phyloP scores from a whole-genome alignment of 2,113 vertebrate genomes.

The Collichthys lucidus region DNA sequence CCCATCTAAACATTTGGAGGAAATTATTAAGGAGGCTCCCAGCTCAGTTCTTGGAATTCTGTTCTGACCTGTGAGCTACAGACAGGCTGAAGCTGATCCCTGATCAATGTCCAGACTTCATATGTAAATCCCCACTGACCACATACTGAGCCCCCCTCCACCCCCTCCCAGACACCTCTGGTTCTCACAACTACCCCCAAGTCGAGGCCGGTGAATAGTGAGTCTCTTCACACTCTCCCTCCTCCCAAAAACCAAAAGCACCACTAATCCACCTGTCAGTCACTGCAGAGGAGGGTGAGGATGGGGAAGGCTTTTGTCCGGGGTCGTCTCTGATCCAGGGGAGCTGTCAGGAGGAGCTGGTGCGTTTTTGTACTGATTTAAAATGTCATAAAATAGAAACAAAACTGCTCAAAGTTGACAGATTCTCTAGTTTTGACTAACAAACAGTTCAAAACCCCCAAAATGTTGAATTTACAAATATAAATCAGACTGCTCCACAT shows the following conservation, averaged over 20 bases:
- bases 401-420: too few species aligned
- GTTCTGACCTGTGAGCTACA: not conserved
- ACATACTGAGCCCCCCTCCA: constrained; percentile 58
- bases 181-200: constrained; percentile 40
- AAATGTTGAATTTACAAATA: not conserved
- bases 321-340: constrained; percentile 36
- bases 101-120: constrained; percentile 61
- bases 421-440: not conserved
- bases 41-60: too few species aligned
- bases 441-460: not conserved
- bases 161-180: constrained; percentile 32
- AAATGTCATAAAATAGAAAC: not conserved
- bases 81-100: constrained; percentile 38
- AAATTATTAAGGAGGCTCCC: not conserved
- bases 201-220: constrained; percentile 66
- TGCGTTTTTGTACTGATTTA: not conserved
- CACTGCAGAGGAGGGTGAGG: constrained; percentile 47
- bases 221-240: constrained; percentile 47
- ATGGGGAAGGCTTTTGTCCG: constrained; percentile 40
- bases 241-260: constrained; percentile 26
- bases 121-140: constrained; percentile 74
- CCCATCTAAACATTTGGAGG: not conserved
- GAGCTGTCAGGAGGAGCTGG: not conserved
- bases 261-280: constrained; percentile 75
- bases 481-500: not conserved